These are phyloP conservation scores for Sarcophaga rosellei DNA, from an alignment of 2,888 invertebrate species.

Conservation along the genomic window DNA sequence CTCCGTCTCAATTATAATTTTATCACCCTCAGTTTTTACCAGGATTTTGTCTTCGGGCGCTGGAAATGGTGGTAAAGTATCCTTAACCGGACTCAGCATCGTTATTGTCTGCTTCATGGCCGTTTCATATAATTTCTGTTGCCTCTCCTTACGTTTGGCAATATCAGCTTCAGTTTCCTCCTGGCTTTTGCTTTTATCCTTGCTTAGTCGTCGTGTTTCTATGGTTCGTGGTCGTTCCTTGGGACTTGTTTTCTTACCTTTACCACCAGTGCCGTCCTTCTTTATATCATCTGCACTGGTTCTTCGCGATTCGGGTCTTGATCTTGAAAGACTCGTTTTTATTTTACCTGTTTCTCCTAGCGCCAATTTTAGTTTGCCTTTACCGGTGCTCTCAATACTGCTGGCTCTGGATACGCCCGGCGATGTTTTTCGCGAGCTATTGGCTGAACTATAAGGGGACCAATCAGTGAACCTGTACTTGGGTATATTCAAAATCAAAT, in stretches of 20 bases:
- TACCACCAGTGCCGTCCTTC: conserved; percentile 70
- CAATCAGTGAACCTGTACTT: conserved; percentile 80
- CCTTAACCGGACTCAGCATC: conserved; percentile 88
- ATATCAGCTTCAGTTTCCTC: conserved; percentile 87
- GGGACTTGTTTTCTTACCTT: conserved; percentile 82
- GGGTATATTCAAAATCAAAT: conserved; percentile 80
- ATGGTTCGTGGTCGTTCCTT: conserved; percentile 87
- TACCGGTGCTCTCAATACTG: conserved; percentile 80
- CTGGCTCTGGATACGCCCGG: conserved; percentile 81
- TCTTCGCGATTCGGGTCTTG: conserved; percentile 82
- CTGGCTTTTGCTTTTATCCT: conserved; percentile 87
- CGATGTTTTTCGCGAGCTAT: conserved; percentile 81
- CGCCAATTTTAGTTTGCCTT: conserved; percentile 74
- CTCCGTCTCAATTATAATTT: conserved; percentile 87
- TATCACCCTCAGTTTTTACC: conserved; percentile 87
- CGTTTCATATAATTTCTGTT: conserved; percentile 88
- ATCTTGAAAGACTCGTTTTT: conserved; percentile 74
- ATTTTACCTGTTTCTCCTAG: conserved; percentile 74
- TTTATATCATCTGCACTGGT: conserved; percentile 82
- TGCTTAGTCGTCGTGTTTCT: conserved; percentile 82
- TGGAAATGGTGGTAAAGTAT: conserved; percentile 87
- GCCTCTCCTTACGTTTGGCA: conserved; percentile 88
- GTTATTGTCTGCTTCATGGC: conserved; percentile 89
- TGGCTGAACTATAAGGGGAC: conserved; percentile 81
- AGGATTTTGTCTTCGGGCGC: conserved; percentile 88